Percentiles rank a stretch among this genome's conserved stretches.
These are phyloP conservation scores for Brachionus calyciflorus DNA, from an alignment of 1,140 invertebrate species.

Conservation along the genomic window DNA sequence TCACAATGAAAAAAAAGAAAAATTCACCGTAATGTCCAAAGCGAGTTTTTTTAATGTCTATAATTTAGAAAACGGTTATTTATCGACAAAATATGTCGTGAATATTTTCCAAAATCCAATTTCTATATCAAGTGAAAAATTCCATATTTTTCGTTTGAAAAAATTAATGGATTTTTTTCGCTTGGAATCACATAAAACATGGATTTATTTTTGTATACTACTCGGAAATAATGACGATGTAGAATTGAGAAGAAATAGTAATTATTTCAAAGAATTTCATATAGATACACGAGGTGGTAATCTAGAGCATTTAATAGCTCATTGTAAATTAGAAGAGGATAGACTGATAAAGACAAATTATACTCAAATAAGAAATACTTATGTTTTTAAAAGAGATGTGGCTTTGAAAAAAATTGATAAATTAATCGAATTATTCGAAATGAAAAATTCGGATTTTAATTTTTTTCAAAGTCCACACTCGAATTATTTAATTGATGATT, in stretches of 20 bases:
- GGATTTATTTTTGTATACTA: slow-evolving; percentile 40
- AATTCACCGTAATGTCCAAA: slow-evolving; percentile 26
- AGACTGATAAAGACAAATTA: neutral
- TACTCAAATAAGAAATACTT: neutral
- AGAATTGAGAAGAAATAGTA: neutral
- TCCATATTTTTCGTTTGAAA: slow-evolving; percentile 5
- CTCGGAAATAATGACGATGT: slow-evolving; percentile 18
- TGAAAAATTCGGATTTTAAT: slow-evolving; percentile 8
- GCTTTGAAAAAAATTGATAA: slow-evolving; percentile 27
- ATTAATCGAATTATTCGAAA: slow-evolving; percentile 11
- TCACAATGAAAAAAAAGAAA: neutral
- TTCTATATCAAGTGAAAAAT: neutral
- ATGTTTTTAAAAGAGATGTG: neutral
- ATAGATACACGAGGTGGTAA: slow-evolving; percentile 4
- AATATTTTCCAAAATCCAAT: neutral
- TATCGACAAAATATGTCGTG: slow-evolving; percentile 4
- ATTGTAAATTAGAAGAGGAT: neutral
- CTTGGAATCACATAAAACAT: neutral
- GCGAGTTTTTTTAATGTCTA: slow-evolving; percentile 35
- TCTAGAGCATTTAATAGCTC: slow-evolving; percentile 18
- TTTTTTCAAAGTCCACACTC: neutral
- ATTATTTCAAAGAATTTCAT: slow-evolving; percentile 11
- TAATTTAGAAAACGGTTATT: slow-evolving; percentile 9
- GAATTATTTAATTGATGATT: neutral
- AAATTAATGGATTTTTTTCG: neutral